Evolutionary conservation across 2,113 vertebrate species (phyloP).

Genomic region (Cairina moschata): DNA sequence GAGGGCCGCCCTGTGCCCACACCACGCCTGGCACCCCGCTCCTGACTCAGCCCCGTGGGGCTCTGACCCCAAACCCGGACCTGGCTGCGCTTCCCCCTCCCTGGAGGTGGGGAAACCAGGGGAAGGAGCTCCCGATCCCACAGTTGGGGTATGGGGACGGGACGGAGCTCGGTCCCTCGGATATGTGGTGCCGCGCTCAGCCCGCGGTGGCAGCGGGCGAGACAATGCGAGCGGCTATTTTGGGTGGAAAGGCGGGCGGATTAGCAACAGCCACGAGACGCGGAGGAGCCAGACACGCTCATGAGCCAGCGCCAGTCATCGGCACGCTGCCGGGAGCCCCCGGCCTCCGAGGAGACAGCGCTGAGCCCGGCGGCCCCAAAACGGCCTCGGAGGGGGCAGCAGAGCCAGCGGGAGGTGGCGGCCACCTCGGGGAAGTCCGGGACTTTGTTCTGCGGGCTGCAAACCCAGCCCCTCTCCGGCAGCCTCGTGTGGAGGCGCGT

Average conservation of each 20-base stretch:
- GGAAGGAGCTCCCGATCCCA: background rate
- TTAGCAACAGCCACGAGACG: slow-evolving; percentile 51
- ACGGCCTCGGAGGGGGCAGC: too few species aligned
- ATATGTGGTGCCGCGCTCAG: background rate
- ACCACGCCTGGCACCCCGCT: background rate
- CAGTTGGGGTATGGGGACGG: too few species aligned
- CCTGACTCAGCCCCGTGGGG: background rate
- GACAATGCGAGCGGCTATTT: background rate
- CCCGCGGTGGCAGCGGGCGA: background rate
- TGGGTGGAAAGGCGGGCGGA: background rate
- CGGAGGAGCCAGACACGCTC: background rate
- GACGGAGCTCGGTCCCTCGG: background rate
- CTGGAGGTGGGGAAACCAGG: accelerated
- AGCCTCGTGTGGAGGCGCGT: background rate
- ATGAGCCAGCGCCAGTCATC: background rate
- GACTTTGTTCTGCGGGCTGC: background rate
- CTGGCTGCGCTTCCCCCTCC: background rate
- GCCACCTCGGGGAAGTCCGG: background rate
- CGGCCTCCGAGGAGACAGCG: background rate
- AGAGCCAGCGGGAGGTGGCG: background rate
- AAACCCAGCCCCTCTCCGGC: slow-evolving; percentile 22
- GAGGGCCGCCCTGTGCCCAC: background rate
- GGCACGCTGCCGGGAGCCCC: slow-evolving; percentile 3
- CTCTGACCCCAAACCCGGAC: background rate
- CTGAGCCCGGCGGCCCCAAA: too few species aligned